Evolutionary conservation across 2,113 vertebrate species (phyloP), one percentile per base, ranked within the genome.

Genomic region (Pterocles orientalis): DNA sequence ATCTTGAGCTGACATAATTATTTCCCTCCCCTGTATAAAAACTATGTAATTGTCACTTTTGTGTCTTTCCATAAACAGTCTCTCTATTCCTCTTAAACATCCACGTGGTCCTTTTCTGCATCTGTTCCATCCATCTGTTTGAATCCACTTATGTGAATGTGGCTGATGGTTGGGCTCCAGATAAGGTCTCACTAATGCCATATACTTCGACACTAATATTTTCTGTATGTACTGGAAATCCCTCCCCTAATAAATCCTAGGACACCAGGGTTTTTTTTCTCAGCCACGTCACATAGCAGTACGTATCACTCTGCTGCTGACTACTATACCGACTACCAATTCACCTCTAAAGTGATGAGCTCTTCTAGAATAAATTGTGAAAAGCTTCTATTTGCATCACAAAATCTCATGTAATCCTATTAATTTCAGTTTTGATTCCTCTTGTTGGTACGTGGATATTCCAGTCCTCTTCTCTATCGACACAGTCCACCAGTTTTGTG

Each of bases 111-210:
- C 62, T 82, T 86, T 39, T 14, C 50, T 60, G 47, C 91, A 88
- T 92, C 95, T 90, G 88, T 86, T 90, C 45, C 72, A 65, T 12
- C 72, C 88, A 86, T 72, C 81, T 69, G 84, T 62, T 51, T 34
- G 26, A 60, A 82, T 21, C 58, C 36, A 53, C 53, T 88, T 65
- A 56, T 60, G 80, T 43, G 29, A 61, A 39, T 4, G 53, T 8
- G 31, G 75, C 48, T 54, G 66, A 82, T 1, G 68, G 41, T 0
- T 31, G 29, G 29, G 57, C 71, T 76, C 41, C 34, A 48, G 34
- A 26, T 14, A 68, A 79, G 66, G 26, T 15, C 58, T 82, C 78
- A 24, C 31, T 54, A 64, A 79, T 65, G 66, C 71, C 68, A 43
- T 4, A 36, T 10, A 58, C n/a, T 53, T 66, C 39, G 78, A 54